Evolutionary conservation across 1,140 invertebrate genomes (phyloP).

Genomic region (Drosophila guanche): DNA sequence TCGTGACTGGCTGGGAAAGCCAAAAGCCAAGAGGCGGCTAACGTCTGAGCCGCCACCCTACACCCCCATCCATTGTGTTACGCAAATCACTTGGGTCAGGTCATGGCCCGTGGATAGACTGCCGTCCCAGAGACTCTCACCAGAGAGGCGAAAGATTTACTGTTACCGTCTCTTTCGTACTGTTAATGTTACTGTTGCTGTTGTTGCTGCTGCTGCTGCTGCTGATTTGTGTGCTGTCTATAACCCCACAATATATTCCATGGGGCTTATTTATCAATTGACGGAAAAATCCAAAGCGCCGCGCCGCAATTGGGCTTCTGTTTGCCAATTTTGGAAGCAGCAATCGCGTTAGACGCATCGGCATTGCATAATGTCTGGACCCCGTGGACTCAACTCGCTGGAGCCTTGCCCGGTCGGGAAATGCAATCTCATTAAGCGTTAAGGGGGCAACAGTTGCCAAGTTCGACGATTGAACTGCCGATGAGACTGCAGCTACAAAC

Average conservation of each 20-base stretch:
- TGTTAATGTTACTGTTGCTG: slow-evolving; percentile 14
- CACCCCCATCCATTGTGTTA: slow-evolving; percentile 36
- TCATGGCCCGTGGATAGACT: slow-evolving; percentile 44
- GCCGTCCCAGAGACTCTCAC: slow-evolving; percentile 3
- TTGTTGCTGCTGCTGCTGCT: slow-evolving; percentile 12
- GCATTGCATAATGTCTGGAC: slow-evolving; percentile 35
- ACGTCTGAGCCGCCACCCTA: neutral
- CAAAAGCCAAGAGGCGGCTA: slow-evolving; percentile 45
- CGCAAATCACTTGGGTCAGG: slow-evolving; percentile 66
- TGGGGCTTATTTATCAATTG: slow-evolving; percentile 33
- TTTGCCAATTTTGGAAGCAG: slow-evolving; percentile 17
- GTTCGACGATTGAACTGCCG: slow-evolving; percentile 14
- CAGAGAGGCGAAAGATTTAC: neutral
- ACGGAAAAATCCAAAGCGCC: neutral
- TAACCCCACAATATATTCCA: slow-evolving; percentile 12
- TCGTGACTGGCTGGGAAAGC: slow-evolving; percentile 79
- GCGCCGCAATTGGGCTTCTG: slow-evolving; percentile 14
- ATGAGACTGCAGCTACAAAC: slow-evolving; percentile 5
- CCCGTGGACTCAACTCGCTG: slow-evolving; percentile 6
- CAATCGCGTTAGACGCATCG: slow-evolving; percentile 24
- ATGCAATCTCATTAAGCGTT: slow-evolving; percentile 72
- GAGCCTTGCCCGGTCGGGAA: neutral
- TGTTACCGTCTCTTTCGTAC: neutral
- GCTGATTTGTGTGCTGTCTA: slow-evolving; percentile 5
- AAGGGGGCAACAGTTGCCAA: slow-evolving; percentile 43